Evolutionary conservation across 2,797 vertebrate species (phyloP).

Genomic region (Gymnothorax reevesii): DNA sequence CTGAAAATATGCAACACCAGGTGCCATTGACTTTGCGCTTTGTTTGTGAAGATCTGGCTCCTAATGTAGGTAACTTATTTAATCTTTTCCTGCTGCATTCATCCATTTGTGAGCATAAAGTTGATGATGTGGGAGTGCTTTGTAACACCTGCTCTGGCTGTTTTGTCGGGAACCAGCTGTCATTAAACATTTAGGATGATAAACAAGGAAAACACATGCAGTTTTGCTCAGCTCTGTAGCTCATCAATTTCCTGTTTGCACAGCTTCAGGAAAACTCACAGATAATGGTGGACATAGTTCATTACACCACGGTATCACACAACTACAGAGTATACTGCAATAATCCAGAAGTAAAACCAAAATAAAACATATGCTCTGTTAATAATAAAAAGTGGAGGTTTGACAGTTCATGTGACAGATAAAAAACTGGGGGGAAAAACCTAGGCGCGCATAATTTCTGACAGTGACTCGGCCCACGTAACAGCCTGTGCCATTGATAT

Average conservation of each 20-base stretch:
- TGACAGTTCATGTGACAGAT: background rate
- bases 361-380: background rate
- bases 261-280: conserved; percentile 1
- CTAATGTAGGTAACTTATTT: background rate
- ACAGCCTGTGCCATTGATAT: background rate
- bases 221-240: background rate
- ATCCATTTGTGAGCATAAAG: background rate
- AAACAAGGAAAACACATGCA: conserved; percentile 10
- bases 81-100: background rate
- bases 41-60: too few relatives aligned
- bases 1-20: too few relatives aligned
- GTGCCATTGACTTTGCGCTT: too few relatives aligned
- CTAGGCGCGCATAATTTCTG: background rate
- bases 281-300: background rate
- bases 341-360: background rate
- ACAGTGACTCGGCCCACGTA: background rate
- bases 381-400: background rate
- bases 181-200: conserved; percentile 1
- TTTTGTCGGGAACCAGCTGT: background rate
- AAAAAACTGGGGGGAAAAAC: background rate
- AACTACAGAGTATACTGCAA: background rate
- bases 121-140: background rate
- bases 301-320: background rate
- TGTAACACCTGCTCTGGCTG: background rate
- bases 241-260: conserved; percentile 4